Evolutionary conservation across 1,140 invertebrate genomes (phyloP).

Genomic region (Diorhabda carinulata): DNA sequence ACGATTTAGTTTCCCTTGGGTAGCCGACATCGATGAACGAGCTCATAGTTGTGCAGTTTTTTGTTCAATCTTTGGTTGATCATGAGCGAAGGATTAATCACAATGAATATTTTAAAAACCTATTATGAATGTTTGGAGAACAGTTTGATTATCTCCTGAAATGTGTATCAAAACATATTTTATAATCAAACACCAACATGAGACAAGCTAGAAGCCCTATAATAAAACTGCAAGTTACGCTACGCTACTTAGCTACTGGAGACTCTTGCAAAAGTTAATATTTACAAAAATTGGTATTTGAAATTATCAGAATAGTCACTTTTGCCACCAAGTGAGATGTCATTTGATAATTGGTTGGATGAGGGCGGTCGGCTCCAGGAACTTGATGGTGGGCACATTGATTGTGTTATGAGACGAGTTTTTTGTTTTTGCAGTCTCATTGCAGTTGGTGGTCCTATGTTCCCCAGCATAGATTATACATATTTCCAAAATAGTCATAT

Average conservation of each 20-base stretch:
- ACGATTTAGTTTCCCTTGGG: no score
- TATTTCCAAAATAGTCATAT: no score
- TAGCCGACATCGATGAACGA: no score
- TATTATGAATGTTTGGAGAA: no score
- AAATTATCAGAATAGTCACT: conserved; percentile 4
- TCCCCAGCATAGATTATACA: not conserved
- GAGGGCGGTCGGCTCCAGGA: conserved; percentile 3
- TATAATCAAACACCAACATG: conserved; percentile 5
- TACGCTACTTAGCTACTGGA: conserved; percentile 13
- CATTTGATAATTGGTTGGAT: conserved; percentile 5
- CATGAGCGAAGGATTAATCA: no score
- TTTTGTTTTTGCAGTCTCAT: conserved; percentile 4
- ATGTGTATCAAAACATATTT: not conserved
- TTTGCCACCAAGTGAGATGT: conserved; percentile 1
- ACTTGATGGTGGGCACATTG: not conserved
- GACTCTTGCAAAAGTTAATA: conserved; percentile 7
- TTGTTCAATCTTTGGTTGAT: no score
- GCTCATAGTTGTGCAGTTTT: no score
- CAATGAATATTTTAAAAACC: not conserved
- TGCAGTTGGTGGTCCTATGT: conserved; percentile 6
- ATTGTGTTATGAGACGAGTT: conserved; percentile 7
- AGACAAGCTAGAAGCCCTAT: conserved; percentile 34
- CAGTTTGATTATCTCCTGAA: no score
- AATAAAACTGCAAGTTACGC: conserved; percentile 30
- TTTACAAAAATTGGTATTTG: conserved; percentile 5